These are phyloP conservation scores for Tetraodon nigroviridis DNA, from an alignment of 2,113 vertebrate species.

Conservation along the genomic window DNA sequence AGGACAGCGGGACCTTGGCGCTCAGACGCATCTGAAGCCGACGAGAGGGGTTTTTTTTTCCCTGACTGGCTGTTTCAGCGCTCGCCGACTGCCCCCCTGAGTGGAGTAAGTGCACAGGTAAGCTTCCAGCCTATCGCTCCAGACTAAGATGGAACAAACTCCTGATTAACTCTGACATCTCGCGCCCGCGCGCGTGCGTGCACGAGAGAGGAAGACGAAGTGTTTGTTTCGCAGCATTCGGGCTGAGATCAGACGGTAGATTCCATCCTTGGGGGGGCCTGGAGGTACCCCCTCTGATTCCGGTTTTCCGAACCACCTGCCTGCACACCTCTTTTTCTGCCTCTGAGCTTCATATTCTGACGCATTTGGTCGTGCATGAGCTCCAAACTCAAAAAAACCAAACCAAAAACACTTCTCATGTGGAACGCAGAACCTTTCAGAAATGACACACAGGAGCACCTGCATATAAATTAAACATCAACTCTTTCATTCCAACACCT, in stretches of 20 bases:
- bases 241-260: constrained; percentile 37
- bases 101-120: constrained; percentile 69
- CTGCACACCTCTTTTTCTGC: constrained; percentile 33
- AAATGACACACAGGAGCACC: constrained; percentile 6
- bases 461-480: constrained; percentile 38
- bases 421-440: constrained; percentile 13
- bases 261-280: constrained; percentile 26
- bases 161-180: constrained; percentile 54
- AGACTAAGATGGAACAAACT: constrained; percentile 63
- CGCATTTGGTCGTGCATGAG: constrained; percentile 41
- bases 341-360: constrained; percentile 31
- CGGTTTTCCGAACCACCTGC: constrained; percentile 28
- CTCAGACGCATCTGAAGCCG: constrained; percentile 34
- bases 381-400: no score
- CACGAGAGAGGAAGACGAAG: constrained; percentile 24
- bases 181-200: constrained; percentile 23
- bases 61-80: constrained; percentile 59
- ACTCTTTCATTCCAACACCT: constrained; percentile 34
- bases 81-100: constrained; percentile 44
- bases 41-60: constrained; percentile 54
- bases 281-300: constrained; percentile 35
- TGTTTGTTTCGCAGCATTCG: constrained; percentile 11
- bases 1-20: constrained; percentile 45
- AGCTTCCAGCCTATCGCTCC: constrained; percentile 57
- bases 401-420: constrained; percentile 21